A percentile compares a stretch with the other conserved stretches of the same genome.
Conservation (phyloP, 2,113 vertebrate species). For the Trochalopteron elliotii region DNA sequence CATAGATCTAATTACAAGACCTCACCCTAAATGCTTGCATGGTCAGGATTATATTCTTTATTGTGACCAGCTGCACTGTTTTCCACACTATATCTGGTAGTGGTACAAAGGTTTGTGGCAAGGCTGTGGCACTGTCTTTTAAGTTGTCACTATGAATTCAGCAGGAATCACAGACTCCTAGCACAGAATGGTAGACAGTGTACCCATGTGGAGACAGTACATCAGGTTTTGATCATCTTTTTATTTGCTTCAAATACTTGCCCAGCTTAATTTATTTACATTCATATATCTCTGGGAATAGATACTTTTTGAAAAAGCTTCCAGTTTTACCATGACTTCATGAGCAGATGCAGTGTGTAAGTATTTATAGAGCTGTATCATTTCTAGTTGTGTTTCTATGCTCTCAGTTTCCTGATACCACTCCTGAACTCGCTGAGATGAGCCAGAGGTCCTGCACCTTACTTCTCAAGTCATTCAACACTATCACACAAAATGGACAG, state of each 20-base stretch:
- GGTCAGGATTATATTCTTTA: not conserved
- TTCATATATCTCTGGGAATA: not conserved
- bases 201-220: not conserved
- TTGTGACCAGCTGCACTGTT: not conserved
- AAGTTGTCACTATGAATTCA: not conserved
- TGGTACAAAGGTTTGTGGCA: not conserved
- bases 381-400: not conserved
- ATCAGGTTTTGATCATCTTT: slow-evolving; percentile 2
- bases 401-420: not conserved
- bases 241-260: not conserved
- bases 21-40: not conserved
- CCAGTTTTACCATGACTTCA: not conserved
- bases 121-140: not conserved
- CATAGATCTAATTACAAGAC: not conserved
- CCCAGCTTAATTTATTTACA: not conserved
- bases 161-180: not conserved
- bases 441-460: not conserved
- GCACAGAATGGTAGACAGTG: not conserved
- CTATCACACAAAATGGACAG: not conserved
- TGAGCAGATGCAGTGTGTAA: not conserved
- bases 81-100: not conserved
- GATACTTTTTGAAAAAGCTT: not conserved
- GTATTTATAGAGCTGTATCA: not conserved
- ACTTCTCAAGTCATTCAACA: not conserved
- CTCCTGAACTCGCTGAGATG: not conserved